A percentile compares a stretch with the other conserved stretches of the same genome.
Evolutionary conservation across 2,797 vertebrate species (phyloP).

Genomic region (Knipowitschia caucasica): DNA sequence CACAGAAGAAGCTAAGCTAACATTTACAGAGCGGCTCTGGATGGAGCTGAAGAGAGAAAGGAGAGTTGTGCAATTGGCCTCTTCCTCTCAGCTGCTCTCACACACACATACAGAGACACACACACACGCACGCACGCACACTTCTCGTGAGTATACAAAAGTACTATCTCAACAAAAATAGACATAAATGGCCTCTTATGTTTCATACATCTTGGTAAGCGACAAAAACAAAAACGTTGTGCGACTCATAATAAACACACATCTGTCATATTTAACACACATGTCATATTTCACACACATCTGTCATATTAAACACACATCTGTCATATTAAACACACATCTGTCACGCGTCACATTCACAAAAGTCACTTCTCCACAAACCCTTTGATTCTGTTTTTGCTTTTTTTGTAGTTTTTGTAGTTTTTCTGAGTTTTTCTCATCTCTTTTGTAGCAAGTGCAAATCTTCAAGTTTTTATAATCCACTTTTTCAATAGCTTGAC

Average conservation of each 20-base stretch:
- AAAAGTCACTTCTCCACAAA: slow-evolving; percentile 77
- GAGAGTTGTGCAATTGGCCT: slow-evolving; percentile 78
- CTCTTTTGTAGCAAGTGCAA: slow-evolving; percentile 84
- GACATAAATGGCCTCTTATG: slow-evolving; percentile 77
- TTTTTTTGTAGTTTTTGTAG: slow-evolving; percentile 63
- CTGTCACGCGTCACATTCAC: slow-evolving; percentile 64
- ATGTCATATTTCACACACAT: slow-evolving; percentile 71
- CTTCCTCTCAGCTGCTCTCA: slow-evolving; percentile 48
- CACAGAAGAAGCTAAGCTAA: slow-evolving; percentile 60
- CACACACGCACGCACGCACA: slow-evolving; percentile 37
- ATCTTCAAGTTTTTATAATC: slow-evolving; percentile 83
- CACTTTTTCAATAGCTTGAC: slow-evolving; percentile 81
- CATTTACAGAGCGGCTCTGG: slow-evolving; percentile 68
- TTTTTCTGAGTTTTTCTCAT: slow-evolving; percentile 69
- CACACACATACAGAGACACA: slow-evolving; percentile 38
- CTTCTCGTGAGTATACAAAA: slow-evolving; percentile 73
- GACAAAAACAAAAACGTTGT: slow-evolving; percentile 70
- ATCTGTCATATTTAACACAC: no score
- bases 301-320: slow-evolving; percentile 66
- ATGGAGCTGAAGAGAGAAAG: slow-evolving; percentile 78
- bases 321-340: slow-evolving; percentile 70
- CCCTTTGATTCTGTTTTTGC: slow-evolving; percentile 57
- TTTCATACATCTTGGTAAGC: slow-evolving; percentile 78
- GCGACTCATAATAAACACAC: slow-evolving; percentile 77
- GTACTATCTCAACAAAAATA: slow-evolving; percentile 54